These are phyloP conservation scores for Sapayoa aenigma DNA, from an alignment of 2,113 vertebrate species.

Conservation along the genomic window DNA sequence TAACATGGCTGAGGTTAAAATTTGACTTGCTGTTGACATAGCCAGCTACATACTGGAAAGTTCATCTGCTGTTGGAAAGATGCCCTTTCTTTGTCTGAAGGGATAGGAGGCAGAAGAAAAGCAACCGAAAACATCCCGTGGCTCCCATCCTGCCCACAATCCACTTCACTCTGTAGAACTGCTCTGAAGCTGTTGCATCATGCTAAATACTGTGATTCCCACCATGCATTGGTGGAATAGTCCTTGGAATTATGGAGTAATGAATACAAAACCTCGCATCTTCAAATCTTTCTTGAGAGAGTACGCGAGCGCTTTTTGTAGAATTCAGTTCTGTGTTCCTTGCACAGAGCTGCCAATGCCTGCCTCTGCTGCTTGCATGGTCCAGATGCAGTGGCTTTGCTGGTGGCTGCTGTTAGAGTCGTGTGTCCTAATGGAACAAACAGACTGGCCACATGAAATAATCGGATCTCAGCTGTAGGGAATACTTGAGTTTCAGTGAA, in stretches of 20 bases:
- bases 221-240: neutral
- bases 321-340: conserved; percentile 9
- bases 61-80: neutral
- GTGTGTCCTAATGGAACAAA: neutral
- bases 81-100: neutral
- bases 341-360: neutral
- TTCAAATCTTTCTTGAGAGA: neutral
- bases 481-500: neutral
- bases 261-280: neutral
- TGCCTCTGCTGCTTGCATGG: conserved; percentile 3
- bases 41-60: neutral
- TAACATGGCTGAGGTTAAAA: neutral
- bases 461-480: neutral
- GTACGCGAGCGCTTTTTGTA: neutral
- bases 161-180: neutral
- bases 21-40: neutral
- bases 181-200: neutral
- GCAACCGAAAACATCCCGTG: neutral
- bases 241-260: neutral
- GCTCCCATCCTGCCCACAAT: rapidly evolving
- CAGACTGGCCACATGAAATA: neutral
- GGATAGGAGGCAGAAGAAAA: neutral
- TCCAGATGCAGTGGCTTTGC: conserved; percentile 21
- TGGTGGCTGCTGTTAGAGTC: neutral
- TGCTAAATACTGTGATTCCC: neutral